phyloP scores from a whole-genome alignment of 2,797 vertebrate genomes.

The Lagorchestes hirsutus region DNA sequence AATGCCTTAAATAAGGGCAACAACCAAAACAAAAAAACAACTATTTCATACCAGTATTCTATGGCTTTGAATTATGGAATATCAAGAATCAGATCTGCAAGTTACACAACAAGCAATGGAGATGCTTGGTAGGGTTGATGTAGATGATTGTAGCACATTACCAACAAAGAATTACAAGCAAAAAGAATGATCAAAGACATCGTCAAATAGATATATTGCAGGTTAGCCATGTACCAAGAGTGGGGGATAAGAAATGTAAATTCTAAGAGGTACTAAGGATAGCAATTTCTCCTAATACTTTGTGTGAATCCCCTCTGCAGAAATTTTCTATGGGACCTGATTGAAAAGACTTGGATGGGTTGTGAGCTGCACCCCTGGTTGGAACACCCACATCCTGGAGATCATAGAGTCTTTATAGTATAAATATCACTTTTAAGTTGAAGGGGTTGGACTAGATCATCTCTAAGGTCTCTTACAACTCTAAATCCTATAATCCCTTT shows the following conservation, averaged over 20 bases:
- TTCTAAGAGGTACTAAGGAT: neutral
- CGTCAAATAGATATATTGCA: neutral
- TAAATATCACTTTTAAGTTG: neutral
- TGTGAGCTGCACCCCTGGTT: neutral
- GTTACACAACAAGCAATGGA: neutral
- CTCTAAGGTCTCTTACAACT: neutral
- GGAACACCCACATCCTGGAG: neutral
- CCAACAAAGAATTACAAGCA: neutral
- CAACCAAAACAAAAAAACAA: neutral
- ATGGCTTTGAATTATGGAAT: neutral
- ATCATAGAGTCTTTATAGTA: neutral
- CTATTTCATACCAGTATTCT: neutral
- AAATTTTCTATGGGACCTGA: neutral
- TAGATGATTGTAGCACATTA: neutral
- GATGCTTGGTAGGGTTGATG: neutral
- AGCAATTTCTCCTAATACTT: neutral
- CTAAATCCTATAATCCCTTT: neutral
- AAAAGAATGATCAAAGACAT: neutral
- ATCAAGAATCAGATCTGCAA: neutral
- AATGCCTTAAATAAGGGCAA: neutral
- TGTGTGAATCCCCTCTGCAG: neutral
- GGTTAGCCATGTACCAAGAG: neutral
- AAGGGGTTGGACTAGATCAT: neutral
- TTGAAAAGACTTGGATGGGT: neutral
- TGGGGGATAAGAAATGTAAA: neutral